Base-by-base conservation (phyloP, 2,888 invertebrate genomes). In the Cheilosia vernalis region DNA sequence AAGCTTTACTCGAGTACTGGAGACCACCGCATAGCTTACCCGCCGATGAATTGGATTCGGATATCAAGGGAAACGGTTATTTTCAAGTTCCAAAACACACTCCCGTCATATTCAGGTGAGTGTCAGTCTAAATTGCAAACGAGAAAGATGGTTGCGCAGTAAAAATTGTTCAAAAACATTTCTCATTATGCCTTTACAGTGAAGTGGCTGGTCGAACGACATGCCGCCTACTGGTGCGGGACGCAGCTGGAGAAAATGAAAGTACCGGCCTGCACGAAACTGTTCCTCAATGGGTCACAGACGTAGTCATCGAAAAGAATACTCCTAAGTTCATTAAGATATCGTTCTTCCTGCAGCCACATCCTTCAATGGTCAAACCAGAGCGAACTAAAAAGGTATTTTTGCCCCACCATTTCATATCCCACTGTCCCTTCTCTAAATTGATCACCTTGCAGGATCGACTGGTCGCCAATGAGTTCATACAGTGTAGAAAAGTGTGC, bases 401-500 rank as follows among this genome's bases (percentile, higher is more conserved):
- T 17, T n/a, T 9, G 5, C 21, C 15, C 3, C 7, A 21, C 24
- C 17, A 53, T 27, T 7, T 60, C 0, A 27, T 60, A 1, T 10
- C n/a, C 21, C 17, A 19, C 9, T 13, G 4, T 4, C 13, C 4
- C 5, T 4, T 17, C 4, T 1, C 33, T n/a, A 4, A 21, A 17
- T 19, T n/a, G 6, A 3, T 66, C 2, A 21, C 0, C 7, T 89
- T 90, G 88, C 94, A 99, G 95, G 99, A 99, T 92, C 96, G 99
- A 17, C 93, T 99, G 88, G 98, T 99, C 76, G 99, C 99, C 2
- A 99, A 99, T 90, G 99, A 99, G 93, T 99, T 99, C 93, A 97
- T 99, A 89, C 99, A 98, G 92, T 98, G 99, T 89, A 95, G 99
- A 44, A 99, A 99, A 93, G 99, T 99, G 1, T 98, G 99, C 21